phyloP scores from a whole-genome alignment of 2,113 vertebrate species.

The Chiloscyllium plagiosum region DNA sequence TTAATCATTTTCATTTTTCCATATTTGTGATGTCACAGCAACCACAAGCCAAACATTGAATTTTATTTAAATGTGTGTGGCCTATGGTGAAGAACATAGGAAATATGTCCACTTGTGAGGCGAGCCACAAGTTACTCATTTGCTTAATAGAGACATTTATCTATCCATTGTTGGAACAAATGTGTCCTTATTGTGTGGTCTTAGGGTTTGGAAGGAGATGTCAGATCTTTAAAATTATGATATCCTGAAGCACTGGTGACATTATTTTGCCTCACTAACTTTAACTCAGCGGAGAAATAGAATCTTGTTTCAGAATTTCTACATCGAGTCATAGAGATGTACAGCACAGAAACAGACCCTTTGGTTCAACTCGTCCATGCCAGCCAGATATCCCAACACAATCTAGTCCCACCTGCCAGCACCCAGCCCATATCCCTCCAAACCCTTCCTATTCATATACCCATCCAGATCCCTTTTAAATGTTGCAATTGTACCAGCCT shows the following conservation, averaged over 20 bases:
- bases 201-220: neutral
- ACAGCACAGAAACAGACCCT: no score
- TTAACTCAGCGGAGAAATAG: neutral
- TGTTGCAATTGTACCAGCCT: no score
- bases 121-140: neutral
- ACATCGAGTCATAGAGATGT: no score
- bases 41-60: neutral
- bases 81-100: neutral
- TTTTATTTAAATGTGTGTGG: slow-evolving; percentile 13
- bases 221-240: neutral
- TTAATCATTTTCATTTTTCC: neutral
- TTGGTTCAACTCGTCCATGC: no score
- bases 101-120: neutral
- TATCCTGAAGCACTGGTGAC: neutral
- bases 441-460: no score
- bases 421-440: no score
- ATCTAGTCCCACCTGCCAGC: no score
- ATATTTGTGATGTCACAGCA: neutral
- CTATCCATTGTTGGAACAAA: neutral
- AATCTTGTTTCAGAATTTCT: neutral
- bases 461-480: no score
- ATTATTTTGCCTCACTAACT: neutral
- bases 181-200: neutral
- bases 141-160: slow-evolving; percentile 27
- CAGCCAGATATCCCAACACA: no score